These are phyloP conservation scores for Fopius arisanus DNA, from an alignment of 1,140 invertebrate genomes.

Conservation along the genomic window DNA sequence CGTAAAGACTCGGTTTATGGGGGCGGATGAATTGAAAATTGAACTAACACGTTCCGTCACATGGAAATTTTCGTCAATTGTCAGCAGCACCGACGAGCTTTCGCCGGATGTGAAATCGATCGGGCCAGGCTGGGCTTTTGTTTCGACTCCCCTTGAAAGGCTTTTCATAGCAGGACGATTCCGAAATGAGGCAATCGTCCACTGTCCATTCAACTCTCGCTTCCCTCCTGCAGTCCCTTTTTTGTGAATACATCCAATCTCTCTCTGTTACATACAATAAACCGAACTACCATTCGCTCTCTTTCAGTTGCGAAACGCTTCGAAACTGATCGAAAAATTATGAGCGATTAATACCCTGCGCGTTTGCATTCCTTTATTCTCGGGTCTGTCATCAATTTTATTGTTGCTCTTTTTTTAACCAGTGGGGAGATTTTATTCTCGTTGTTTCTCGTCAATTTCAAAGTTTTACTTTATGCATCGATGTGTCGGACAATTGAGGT, in stretches of 20 bases:
- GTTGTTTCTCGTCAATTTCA: neutral
- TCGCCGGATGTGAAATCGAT: conserved; percentile 16
- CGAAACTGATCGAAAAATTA: conserved; percentile 26
- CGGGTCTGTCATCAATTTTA: neutral
- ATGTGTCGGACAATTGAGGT: neutral
- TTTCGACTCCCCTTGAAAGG: conserved; percentile 11
- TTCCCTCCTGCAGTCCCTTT: conserved; percentile 11
- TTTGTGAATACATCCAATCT: neutral
- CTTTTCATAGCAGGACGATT: conserved; percentile 22
- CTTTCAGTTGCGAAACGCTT: neutral
- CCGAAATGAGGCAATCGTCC: conserved; percentile 3
- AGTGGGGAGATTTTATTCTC: neutral
- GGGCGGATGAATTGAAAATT: neutral
- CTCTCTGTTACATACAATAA: conserved; percentile 14
- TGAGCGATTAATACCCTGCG: conserved; percentile 10
- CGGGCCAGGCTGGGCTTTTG: neutral
- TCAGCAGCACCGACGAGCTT: neutral
- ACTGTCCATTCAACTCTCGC: conserved; percentile 6
- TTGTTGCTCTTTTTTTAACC: neutral
- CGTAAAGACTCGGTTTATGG: neutral
- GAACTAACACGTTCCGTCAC: neutral
- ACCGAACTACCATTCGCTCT: neutral
- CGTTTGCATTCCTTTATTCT: neutral
- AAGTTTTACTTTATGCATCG: neutral
- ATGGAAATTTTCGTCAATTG: neutral